phyloP scores from a whole-genome alignment of 1,140 invertebrate genomes.

The Aphelinus atriplicis region DNA sequence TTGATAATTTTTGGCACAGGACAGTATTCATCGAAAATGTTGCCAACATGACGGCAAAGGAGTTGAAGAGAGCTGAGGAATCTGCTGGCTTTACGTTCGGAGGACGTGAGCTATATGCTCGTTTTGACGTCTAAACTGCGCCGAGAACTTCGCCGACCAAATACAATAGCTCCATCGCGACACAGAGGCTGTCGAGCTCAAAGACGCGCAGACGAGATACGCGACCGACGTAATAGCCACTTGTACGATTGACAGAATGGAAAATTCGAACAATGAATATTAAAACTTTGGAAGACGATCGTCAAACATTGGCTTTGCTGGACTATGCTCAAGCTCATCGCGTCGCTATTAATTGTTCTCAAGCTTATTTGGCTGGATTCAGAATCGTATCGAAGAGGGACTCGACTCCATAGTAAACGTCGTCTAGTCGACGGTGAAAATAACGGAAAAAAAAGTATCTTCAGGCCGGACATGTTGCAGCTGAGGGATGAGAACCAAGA shows the following conservation, averaged over 20 bases:
- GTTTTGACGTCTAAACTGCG: constrained; percentile 61
- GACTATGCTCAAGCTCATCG: constrained; percentile 50
- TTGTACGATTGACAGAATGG: constrained; percentile 66
- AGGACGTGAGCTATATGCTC: constrained; percentile 69
- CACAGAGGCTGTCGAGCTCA: constrained; percentile 33
- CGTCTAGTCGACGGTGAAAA: constrained; percentile 64
- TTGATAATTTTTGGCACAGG: constrained; percentile 58
- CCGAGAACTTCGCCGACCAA: constrained; percentile 41
- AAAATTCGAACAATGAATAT: constrained; percentile 40
- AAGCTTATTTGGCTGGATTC: constrained; percentile 38
- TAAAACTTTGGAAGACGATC: background rate
- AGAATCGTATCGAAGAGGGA: constrained; percentile 41
- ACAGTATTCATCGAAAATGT: constrained; percentile 60
- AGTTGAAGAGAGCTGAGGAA: constrained; percentile 68
- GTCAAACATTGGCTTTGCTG: constrained; percentile 46
- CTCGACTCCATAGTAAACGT: constrained; percentile 54
- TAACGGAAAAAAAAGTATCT: constrained; percentile 62
- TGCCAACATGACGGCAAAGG: constrained; percentile 65
- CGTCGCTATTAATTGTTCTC: constrained; percentile 37
- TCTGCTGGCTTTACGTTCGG: constrained; percentile 69
- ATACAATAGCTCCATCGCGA: background rate
- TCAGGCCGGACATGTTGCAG: constrained; percentile 56
- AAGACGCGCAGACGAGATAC: constrained; percentile 55
- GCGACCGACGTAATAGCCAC: constrained; percentile 63
- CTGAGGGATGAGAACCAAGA: constrained; percentile 58